phyloP scores from a whole-genome alignment of 1,140 invertebrate genomes.

The Bicyclus anynana region DNA sequence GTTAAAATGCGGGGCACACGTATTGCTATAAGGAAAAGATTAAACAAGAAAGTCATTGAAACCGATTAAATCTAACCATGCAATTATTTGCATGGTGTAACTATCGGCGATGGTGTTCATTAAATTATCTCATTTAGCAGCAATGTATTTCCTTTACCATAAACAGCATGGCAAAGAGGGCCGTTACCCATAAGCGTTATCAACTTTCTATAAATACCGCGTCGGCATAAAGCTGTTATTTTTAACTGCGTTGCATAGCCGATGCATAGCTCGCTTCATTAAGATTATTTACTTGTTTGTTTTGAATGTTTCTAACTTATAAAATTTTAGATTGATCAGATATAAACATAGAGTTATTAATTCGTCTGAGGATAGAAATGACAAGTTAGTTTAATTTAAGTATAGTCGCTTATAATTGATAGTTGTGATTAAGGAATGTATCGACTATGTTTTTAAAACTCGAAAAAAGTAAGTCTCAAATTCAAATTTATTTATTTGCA shows the following conservation, averaged over 20 bases:
- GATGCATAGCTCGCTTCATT: slow-evolving; percentile 1
- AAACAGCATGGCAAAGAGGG: slow-evolving; percentile 2
- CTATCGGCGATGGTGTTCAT: background rate
- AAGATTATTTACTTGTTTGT: background rate
- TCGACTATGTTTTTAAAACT: no score
- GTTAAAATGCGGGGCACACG: no score
- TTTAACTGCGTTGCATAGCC: slow-evolving; percentile 12
- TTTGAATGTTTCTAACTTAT: background rate
- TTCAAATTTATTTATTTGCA: no score
- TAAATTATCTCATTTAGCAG: background rate
- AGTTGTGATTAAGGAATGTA: no score
- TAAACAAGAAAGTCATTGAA: no score
- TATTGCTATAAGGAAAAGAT: no score
- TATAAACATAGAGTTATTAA: background rate
- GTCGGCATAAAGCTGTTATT: slow-evolving; percentile 13
- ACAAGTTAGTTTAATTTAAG: no score
- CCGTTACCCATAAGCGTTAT: slow-evolving; percentile 9
- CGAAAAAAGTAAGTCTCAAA: no score
- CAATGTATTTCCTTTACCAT: background rate
- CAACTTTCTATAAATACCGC: slow-evolving; percentile 26
- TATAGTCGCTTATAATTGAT: no score
- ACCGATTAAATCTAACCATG: background rate
- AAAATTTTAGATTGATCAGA: background rate
- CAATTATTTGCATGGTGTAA: background rate
- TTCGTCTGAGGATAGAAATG: no score